Conservation (phyloP, 2,888 invertebrate genomes). For the Meghimatium bilineatum region DNA sequence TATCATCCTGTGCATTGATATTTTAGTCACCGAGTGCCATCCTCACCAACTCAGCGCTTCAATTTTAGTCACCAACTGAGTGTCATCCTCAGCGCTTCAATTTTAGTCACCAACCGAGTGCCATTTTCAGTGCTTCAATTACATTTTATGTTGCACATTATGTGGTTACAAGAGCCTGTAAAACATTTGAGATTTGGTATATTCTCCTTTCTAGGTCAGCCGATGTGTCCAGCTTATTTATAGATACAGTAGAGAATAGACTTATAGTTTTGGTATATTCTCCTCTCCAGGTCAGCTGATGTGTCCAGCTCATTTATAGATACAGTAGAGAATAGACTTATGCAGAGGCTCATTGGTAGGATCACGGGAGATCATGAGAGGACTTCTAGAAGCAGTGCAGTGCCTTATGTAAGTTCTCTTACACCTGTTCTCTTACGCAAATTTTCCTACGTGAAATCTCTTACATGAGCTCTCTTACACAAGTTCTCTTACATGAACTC, state of each 20-base stretch:
- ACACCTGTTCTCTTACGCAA: not conserved
- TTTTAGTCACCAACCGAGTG: no score
- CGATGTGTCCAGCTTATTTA: constrained; percentile 47
- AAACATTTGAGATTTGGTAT: no score
- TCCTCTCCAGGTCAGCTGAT: constrained; percentile 41
- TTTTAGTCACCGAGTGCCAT: no score
- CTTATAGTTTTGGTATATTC: not conserved
- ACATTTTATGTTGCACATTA: no score
- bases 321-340: constrained; percentile 40
- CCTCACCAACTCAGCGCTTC: no score
- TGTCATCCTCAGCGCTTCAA: no score
- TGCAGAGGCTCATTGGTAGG: constrained; percentile 29
- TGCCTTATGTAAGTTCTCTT: not conserved
- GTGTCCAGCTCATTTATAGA: constrained; percentile 47
- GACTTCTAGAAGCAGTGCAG: not conserved
- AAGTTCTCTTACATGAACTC: not conserved
- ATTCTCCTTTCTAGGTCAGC: constrained; percentile 31
- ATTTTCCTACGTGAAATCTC: not conserved
- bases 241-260: constrained; percentile 43
- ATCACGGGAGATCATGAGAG: not conserved
- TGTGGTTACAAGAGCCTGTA: no score
- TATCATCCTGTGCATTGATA: no score
- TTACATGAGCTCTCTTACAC: not conserved
- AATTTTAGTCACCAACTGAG: no score
- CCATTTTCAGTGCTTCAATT: no score